Conservation (phyloP, 2,113 vertebrate species). For the Tetrax tetrax region DNA sequence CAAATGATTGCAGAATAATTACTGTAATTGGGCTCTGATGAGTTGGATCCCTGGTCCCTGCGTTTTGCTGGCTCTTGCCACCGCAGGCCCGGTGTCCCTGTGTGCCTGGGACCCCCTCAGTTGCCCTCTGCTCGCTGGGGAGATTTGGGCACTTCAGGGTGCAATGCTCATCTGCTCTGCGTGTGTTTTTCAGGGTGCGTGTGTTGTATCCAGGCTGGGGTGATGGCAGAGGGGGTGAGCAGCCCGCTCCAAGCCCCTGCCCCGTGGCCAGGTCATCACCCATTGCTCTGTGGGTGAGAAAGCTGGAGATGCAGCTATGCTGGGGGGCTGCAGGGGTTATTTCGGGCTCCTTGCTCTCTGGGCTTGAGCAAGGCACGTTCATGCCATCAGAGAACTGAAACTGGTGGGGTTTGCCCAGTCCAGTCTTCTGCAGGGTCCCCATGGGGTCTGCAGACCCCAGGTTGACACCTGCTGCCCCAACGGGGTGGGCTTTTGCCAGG, state of each 20-base stretch:
- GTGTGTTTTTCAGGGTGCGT: not conserved
- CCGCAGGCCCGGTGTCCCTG: rapidly evolving
- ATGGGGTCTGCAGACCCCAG: not conserved
- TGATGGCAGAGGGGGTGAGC: not conserved
- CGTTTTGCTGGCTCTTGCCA: rapidly evolving
- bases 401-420: rapidly evolving
- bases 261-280: rapidly evolving
- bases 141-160: not conserved
- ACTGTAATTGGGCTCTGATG: not conserved
- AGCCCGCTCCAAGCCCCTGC: not conserved
- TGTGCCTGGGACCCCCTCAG: not conserved
- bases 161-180: rapidly evolving
- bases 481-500: not conserved
- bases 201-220: not conserved
- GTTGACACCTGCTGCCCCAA: rapidly evolving
- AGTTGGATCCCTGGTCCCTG: not conserved
- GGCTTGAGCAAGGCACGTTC: not conserved
- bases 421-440: not conserved
- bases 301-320: not conserved
- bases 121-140: not conserved
- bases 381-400: not conserved
- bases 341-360: not conserved
- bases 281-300: rapidly evolving
- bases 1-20: rapidly evolving
- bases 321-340: not conserved